phyloP scores from a whole-genome alignment of 2,797 vertebrate genomes.

The Coregonus suidteri region DNA sequence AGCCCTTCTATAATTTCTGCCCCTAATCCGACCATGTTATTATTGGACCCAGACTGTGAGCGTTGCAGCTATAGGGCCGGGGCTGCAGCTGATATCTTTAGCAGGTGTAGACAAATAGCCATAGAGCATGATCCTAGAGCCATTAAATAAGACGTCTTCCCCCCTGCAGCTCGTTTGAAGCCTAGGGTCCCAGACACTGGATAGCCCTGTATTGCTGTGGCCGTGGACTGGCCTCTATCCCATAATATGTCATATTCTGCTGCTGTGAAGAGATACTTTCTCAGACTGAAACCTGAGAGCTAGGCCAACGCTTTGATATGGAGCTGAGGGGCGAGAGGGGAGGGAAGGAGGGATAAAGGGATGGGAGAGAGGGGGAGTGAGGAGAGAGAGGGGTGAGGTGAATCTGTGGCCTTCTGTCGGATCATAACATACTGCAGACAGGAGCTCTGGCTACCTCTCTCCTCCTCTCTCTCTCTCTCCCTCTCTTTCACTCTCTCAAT shows the following conservation, averaged over 20 bases:
- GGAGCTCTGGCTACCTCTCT: too few species aligned
- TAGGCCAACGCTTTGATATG: neutral
- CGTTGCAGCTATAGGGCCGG: too few species aligned
- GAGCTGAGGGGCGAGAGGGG: neutral
- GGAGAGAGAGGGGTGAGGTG: neutral
- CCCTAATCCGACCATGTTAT: neutral
- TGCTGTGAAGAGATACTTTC: neutral
- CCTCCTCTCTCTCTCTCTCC: too few species aligned
- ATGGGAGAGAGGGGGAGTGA: neutral
- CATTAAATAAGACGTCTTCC: neutral
- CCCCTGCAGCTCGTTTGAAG: neutral
- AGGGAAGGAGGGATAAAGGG: neutral
- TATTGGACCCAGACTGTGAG: neutral
- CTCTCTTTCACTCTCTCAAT: too few species aligned
- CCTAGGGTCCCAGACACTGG: neutral
- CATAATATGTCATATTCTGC: neutral
- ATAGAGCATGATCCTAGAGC: neutral
- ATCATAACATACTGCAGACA: too few species aligned
- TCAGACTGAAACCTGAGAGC: constrained; percentile 6
- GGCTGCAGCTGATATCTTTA: neutral
- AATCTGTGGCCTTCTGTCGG: neutral
- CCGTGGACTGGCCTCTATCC: neutral
- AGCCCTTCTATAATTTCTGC: neutral
- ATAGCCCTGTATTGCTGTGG: neutral
- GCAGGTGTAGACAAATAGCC: neutral